phyloP scores from a whole-genome alignment of 37 sponge, comb jelly and placozoan species.

The Spongilla lacustris region DNA sequence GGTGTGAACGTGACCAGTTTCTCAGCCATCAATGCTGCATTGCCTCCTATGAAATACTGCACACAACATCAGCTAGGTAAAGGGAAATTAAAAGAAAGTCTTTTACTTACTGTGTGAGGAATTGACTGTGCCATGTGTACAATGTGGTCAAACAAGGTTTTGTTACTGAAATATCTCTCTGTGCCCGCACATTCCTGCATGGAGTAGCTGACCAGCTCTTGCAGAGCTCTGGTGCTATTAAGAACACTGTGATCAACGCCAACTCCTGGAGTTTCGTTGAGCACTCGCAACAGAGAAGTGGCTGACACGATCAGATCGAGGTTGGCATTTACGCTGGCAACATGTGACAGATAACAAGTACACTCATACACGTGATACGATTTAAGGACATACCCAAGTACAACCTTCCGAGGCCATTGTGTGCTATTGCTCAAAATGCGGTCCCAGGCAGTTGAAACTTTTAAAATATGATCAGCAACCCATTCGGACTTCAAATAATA shows the following conservation, averaged over 20 bases:
- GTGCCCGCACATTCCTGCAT: conserved; percentile 81
- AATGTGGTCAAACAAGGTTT: conserved; percentile 50
- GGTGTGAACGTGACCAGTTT: conserved; percentile 45
- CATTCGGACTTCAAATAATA: background rate
- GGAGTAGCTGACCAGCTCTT: conserved; percentile 65
- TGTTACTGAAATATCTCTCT: conserved; percentile 63
- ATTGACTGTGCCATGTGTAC: conserved; percentile 44
- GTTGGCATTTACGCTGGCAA: conserved; percentile 81
- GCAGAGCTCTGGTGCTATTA: conserved; percentile 41
- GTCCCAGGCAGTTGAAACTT: background rate
- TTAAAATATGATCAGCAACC: background rate
- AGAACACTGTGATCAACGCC: conserved; percentile 51
- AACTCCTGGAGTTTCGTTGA: conserved; percentile 24
- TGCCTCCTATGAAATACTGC: conserved; percentile 90
- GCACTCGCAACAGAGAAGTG: conserved; percentile 39
- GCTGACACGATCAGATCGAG: conserved; percentile 87
- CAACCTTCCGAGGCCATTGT: background rate
- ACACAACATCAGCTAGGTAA: background rate
- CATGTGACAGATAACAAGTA: background rate
- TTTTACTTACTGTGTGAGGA: conserved; percentile 48
- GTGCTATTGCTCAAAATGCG: background rate
- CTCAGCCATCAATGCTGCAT: conserved; percentile 90
- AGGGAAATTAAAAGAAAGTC: background rate
- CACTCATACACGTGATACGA: background rate
- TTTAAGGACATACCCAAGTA: background rate